Conservation (phyloP, 1,140 invertebrate species). For the Ptiloglossa arizonensis region DNA sequence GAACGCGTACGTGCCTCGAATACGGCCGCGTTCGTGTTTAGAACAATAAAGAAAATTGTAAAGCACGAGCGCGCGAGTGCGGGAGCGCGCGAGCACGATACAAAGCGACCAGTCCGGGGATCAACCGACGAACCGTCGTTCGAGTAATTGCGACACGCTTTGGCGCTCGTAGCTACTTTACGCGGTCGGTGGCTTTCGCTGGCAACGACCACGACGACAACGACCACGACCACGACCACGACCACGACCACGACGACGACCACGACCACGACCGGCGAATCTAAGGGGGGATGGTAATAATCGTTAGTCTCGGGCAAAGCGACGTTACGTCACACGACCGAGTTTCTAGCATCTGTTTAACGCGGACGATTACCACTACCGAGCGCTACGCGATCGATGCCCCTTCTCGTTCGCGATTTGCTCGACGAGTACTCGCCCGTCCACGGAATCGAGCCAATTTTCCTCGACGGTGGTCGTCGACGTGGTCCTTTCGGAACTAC, state of each 20-base stretch:
- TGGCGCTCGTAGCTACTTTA: conserved; percentile 53
- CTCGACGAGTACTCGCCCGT: not conserved
- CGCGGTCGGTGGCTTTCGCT: conserved; percentile 53
- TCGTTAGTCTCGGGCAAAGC: conserved; percentile 51
- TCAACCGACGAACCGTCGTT: conserved; percentile 22
- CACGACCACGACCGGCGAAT: not conserved
- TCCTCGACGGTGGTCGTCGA: not conserved
- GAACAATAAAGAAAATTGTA: conserved; percentile 53
- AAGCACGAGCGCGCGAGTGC: too few species aligned
- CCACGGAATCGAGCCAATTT: conserved; percentile 5
- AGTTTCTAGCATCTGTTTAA: conserved; percentile 32
- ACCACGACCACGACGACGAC: not conserved
- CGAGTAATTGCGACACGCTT: conserved; percentile 63
- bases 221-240: not conserved
- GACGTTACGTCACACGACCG: conserved; percentile 55
- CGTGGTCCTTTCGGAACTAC: too few species aligned
- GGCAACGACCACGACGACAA: not conserved
- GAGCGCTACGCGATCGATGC: conserved; percentile 18
- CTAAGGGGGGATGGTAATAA: conserved; percentile 49
- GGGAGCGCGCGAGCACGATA: conserved; percentile 12
- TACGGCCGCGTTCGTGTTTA: conserved; percentile 45
- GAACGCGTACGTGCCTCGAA: conserved; percentile 33
- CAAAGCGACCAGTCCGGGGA: conserved; percentile 37
- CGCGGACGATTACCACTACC: conserved; percentile 1
- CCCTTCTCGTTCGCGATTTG: not conserved